Percentiles rank a stretch among this genome's conserved stretches.
Conservation (phyloP, 2,797 vertebrate species). For the Fistularia commersonii region DNA sequence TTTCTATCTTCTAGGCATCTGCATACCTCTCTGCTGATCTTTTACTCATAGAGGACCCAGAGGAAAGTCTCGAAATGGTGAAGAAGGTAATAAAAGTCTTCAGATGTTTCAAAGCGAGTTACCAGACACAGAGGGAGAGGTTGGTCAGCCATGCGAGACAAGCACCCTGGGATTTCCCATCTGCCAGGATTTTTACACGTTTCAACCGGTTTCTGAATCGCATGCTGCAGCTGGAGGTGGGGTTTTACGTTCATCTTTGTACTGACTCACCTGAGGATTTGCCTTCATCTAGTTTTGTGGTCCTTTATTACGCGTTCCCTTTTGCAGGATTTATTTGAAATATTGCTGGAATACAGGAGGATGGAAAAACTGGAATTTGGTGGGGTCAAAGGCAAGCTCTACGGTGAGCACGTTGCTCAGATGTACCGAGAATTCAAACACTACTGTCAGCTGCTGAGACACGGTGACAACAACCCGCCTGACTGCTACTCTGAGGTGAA, state of each 20-base stretch:
- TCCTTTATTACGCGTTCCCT: not conserved
- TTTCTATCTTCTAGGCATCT: slow-evolving; percentile 61
- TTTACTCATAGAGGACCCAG: slow-evolving; percentile 75
- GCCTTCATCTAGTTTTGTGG: slow-evolving; percentile 2
- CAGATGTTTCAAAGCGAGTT: slow-evolving; percentile 72
- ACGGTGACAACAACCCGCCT: slow-evolving; percentile 61
- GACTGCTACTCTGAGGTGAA: slow-evolving; percentile 70
- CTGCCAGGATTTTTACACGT: slow-evolving; percentile 76
- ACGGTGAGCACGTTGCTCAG: slow-evolving; percentile 67
- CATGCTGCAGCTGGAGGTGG: slow-evolving; percentile 79
- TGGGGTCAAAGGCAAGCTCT: slow-evolving; percentile 68
- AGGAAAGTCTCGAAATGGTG: slow-evolving; percentile 76
- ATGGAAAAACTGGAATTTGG: slow-evolving; percentile 82
- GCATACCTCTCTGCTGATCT: slow-evolving; percentile 73
- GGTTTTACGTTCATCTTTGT: slow-evolving; percentile 13
- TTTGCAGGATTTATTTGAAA: slow-evolving; percentile 75
- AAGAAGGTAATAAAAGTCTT: slow-evolving; percentile 67
- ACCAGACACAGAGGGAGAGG: slow-evolving; percentile 71
- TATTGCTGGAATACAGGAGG: slow-evolving; percentile 77
- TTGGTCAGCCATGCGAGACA: slow-evolving; percentile 63
- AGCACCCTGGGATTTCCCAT: slow-evolving; percentile 81
- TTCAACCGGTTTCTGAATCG: slow-evolving; percentile 75
- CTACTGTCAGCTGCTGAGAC: slow-evolving; percentile 68
- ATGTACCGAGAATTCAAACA: slow-evolving; percentile 71
- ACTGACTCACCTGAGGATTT: slow-evolving; percentile 1